Evolutionary conservation across 2,888 invertebrate species (phyloP).

Genomic region (Antheraea assamensis): DNA sequence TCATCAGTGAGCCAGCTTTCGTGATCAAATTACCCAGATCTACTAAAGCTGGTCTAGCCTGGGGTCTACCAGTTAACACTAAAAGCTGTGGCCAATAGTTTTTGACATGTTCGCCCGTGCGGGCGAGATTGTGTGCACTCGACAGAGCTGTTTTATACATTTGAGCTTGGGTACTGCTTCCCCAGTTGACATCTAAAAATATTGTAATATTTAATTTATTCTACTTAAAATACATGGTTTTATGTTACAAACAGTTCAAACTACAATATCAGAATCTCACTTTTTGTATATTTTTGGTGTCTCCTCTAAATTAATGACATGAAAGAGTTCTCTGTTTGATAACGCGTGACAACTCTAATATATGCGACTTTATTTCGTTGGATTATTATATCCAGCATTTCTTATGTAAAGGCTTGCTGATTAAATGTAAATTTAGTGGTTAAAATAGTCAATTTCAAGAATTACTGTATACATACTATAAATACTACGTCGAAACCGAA

Average conservation of each 20-base stretch:
- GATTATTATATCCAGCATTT: no score
- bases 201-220: neutral
- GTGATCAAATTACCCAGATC: constrained; percentile 96
- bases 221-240: neutral
- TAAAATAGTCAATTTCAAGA: no score
- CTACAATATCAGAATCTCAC: no score
- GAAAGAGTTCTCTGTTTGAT: no score
- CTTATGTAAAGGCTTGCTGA: no score
- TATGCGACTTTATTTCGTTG: no score
- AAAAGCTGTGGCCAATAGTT: constrained; percentile 97
- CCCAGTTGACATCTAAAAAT: constrained; percentile 95
- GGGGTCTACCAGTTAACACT: constrained; percentile 92
- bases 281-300: no score
- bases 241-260: neutral
- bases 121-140: constrained; percentile 90
- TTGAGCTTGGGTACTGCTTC: constrained; percentile 97
- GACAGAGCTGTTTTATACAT: constrained; percentile 95
- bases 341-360: no score
- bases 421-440: no score
- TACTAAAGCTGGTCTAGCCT: constrained; percentile 92
- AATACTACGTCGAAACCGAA: no score
- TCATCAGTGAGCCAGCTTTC: constrained; percentile 93
- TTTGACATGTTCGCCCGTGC: constrained; percentile 97
- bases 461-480: no score
- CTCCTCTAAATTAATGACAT: no score